phyloP scores from a whole-genome alignment of 1,140 invertebrate species.

The Gonioctena quinquepunctata region DNA sequence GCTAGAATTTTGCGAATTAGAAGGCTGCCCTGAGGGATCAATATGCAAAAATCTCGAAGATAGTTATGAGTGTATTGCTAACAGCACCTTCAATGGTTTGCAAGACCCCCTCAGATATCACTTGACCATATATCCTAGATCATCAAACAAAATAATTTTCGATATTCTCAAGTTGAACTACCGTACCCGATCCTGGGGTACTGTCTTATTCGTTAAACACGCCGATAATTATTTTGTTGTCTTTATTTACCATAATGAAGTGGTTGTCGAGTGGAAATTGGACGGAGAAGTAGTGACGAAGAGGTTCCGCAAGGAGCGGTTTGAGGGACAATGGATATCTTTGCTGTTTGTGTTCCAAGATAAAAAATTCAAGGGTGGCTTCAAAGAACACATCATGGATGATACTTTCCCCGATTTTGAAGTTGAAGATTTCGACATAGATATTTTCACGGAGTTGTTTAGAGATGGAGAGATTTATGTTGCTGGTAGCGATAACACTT shows the following conservation, averaged over 20 bases:
- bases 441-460: slow-evolving; percentile 65
- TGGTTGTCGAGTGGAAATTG: slow-evolving; percentile 70
- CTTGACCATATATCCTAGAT: slow-evolving; percentile 48
- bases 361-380: slow-evolving; percentile 60
- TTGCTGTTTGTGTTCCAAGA: slow-evolving; percentile 63
- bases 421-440: slow-evolving; percentile 59
- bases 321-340: slow-evolving; percentile 71
- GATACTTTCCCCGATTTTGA: slow-evolving; percentile 57
- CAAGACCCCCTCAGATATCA: slow-evolving; percentile 64
- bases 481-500: slow-evolving; percentile 49
- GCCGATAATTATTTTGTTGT: slow-evolving; percentile 70
- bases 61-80: slow-evolving; percentile 91
- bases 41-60: slow-evolving; percentile 85
- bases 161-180: slow-evolving; percentile 64
- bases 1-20: slow-evolving; percentile 87
- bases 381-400: slow-evolving; percentile 59
- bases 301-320: slow-evolving; percentile 64
- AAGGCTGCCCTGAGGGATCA: slow-evolving; percentile 79
- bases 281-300: slow-evolving; percentile 56
- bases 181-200: slow-evolving; percentile 75
- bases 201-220: slow-evolving; percentile 65
- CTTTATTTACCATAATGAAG: slow-evolving; percentile 70
- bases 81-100: slow-evolving; percentile 81
- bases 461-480: slow-evolving; percentile 45
- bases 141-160: slow-evolving; percentile 37